These are phyloP conservation scores for Deilephila porcellus DNA, from an alignment of 2,888 invertebrate species.

Conservation along the genomic window DNA sequence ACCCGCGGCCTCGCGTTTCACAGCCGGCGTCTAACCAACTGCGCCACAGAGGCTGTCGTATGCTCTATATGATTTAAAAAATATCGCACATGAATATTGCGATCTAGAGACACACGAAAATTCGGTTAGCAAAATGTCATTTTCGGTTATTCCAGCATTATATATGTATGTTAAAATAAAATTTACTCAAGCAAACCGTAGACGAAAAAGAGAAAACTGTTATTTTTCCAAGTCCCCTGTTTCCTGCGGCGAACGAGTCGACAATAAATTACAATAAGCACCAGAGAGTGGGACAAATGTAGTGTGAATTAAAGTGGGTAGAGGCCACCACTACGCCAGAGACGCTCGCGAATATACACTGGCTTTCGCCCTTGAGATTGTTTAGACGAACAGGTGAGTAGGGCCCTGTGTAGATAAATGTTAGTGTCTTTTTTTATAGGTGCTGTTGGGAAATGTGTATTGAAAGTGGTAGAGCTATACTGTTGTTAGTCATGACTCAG, in stretches of 20 bases:
- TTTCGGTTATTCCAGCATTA: not conserved
- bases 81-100: too few relatives aligned
- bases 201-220: not conserved
- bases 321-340: conserved; percentile 28
- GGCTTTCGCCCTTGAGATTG: not conserved
- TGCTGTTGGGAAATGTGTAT: too few relatives aligned
- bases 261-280: conserved; percentile 53
- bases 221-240: conserved; percentile 34
- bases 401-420: not conserved
- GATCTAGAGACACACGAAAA: too few relatives aligned
- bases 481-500: too few relatives aligned
- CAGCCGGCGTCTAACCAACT: too few relatives aligned
- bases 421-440: too few relatives aligned
- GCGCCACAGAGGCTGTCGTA: too few relatives aligned
- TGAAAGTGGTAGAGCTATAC: too few relatives aligned
- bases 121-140: too few relatives aligned
- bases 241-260: conserved; percentile 42
- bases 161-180: not conserved
- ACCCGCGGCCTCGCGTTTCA: too few relatives aligned
- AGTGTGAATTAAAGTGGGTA: conserved; percentile 49
- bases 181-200: not conserved
- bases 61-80: too few relatives aligned
- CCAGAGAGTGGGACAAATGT: conserved; percentile 48
- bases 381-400: not conserved
- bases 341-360: not conserved